Evolutionary conservation across 2,797 vertebrate species (phyloP).

Genomic region (Clarias fuscus): DNA sequence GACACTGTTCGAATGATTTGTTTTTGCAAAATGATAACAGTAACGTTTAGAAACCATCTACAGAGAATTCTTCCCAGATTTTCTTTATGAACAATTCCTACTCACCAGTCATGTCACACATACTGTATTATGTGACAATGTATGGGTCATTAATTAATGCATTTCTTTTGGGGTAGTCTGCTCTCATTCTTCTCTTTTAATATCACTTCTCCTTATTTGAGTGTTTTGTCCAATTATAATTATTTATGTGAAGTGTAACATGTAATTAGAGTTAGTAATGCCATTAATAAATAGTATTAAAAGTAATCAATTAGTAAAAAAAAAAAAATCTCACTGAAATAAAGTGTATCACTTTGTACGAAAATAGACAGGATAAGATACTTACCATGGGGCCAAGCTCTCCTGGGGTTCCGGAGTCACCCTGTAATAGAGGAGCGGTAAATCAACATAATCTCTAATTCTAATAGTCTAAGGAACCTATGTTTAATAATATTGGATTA

Average conservation of each 20-base stretch:
- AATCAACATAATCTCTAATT: not conserved
- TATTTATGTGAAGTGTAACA: not conserved
- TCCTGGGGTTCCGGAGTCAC: conserved; percentile 88
- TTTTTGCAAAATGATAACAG: not conserved
- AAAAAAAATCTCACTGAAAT: not conserved
- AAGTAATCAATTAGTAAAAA: not conserved
- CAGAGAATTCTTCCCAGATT: not conserved
- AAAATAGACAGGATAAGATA: not conserved
- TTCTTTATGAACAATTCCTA: not conserved
- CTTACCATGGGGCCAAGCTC: conserved; percentile 86
- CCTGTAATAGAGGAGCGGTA: conserved; percentile 67
- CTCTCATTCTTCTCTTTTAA: not conserved
- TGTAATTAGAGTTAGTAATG: not conserved
- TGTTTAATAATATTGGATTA: not conserved
- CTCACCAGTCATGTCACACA: not conserved
- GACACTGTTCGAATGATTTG: not conserved
- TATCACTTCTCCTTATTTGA: not conserved
- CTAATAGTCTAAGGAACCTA: not conserved
- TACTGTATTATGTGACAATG: not conserved
- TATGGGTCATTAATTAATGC: not conserved
- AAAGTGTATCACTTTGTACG: not conserved
- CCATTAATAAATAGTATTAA: not conserved
- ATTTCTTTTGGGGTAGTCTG: not conserved
- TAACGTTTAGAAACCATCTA: not conserved
- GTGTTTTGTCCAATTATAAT: not conserved